Evolutionary conservation across 2,888 invertebrate genomes (phyloP).

Genomic region (Melieria picta): DNA sequence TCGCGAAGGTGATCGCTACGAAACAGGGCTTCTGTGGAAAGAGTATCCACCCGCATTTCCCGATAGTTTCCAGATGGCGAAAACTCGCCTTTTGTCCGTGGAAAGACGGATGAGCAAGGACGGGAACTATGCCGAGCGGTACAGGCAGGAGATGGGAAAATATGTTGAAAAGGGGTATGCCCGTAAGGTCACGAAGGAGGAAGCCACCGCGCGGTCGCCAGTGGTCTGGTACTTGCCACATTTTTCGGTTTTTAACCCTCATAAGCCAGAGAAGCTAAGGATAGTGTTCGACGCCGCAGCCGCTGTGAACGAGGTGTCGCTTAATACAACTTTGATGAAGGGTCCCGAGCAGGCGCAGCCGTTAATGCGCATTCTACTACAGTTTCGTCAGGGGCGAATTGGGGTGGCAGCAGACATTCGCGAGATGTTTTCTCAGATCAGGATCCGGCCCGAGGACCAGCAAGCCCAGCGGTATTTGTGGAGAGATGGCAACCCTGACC

Average conservation of each 20-base stretch:
- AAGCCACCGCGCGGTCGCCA: slow-evolving; percentile 29
- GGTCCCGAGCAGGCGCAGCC: slow-evolving; percentile 52
- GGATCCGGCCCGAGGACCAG: not conserved
- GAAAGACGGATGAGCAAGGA: not conserved
- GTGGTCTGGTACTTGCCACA: slow-evolving; percentile 16
- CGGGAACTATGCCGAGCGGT: not conserved
- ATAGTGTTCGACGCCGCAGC: slow-evolving; percentile 53
- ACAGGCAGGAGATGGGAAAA: slow-evolving; percentile 3
- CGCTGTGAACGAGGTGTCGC: slow-evolving; percentile 18
- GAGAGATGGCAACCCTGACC: not conserved
- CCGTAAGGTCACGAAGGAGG: not conserved
- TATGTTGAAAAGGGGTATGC: slow-evolving; percentile 7
- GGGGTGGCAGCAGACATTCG: slow-evolving; percentile 52
- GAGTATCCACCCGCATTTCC: not conserved
- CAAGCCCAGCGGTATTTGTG: slow-evolving; percentile 13
- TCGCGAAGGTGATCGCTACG: slow-evolving; percentile 14
- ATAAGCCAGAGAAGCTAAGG: slow-evolving; percentile 50
- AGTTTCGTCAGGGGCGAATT: slow-evolving; percentile 48
- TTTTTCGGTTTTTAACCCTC: slow-evolving; percentile 16
- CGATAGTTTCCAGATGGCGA: slow-evolving; percentile 4
- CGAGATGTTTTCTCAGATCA: slow-evolving; percentile 37
- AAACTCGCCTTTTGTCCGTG: slow-evolving; percentile 4
- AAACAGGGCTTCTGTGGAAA: slow-evolving; percentile 27
- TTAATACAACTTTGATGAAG: slow-evolving; percentile 48
- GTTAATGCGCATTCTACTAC: slow-evolving; percentile 48